Evolutionary conservation across 2,888 invertebrate genomes (phyloP), one percentile per base, ranked within the genome.

Genomic region (Ophion ventricosus): DNA sequence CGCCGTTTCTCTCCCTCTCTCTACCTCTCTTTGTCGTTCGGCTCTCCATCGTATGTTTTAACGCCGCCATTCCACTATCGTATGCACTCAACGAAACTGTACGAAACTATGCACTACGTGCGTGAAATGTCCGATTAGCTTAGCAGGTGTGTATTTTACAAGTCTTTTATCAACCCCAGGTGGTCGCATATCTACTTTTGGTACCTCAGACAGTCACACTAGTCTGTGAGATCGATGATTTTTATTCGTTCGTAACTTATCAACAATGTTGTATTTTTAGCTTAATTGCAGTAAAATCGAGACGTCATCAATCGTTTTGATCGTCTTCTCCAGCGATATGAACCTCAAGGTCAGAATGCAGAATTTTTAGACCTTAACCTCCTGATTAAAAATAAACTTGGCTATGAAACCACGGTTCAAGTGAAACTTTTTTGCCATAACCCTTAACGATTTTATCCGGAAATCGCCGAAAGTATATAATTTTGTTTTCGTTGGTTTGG

Each of bases 1-100:
- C 49, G 4, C 61, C 8, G 14, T 5, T 40, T 40, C n/a, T 40
- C 29, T 23, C 72, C 14, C 66, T 40, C 43, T 29, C 7, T 59
- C 59, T 59, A 29, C 35, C 66, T 56, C 57, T 75, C 74, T 26
- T 40, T 29, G 29, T 35, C 29, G 20, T 40, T 57, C 23, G 61
- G 23, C 25, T 43, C 43, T 23, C 23, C 23, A 56, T 70, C 63
- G 78, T 25, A 63, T 67, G 77, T 70, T 72, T 56, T 72, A 61
- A 43, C 61, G 35, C 59, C 25, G 67, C 20, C 23, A 59, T 49
- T 11, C 49, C 2, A 49, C 17, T 49, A 63, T 43, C 57, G 57
- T 78, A 74, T 78, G 79, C 74, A 57, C 69, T 79, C 64, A 74
- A 43, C 69, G 54, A 84, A 78, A 80, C 75, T 70, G 78, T 76